Evolutionary conservation across 1,140 invertebrate species (phyloP).

Genomic region (Colletes gigas): DNA sequence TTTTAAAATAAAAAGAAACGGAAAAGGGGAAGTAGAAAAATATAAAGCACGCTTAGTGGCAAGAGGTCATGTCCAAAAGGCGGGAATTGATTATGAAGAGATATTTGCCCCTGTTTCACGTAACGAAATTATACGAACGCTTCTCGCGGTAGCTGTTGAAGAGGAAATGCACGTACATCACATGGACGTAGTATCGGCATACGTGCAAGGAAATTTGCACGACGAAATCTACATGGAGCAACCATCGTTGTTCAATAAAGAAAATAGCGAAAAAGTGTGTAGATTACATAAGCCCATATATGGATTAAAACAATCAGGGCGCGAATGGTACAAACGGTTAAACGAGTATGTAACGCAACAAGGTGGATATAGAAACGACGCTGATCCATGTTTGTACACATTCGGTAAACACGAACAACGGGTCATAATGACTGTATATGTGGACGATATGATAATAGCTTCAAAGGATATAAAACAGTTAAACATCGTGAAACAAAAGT

Average conservation of each 20-base stretch:
- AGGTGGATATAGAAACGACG: neutral
- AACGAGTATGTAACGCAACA: neutral
- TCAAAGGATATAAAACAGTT: neutral
- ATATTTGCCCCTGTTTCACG: slow-evolving; percentile 4
- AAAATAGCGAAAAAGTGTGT: neutral
- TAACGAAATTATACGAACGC: neutral
- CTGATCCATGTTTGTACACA: slow-evolving; percentile 10
- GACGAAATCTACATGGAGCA: slow-evolving; percentile 33
- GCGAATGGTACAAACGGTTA: neutral
- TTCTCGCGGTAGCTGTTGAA: neutral
- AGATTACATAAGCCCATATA: no score
- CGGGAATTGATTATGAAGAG: slow-evolving; percentile 68
- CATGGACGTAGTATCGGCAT: slow-evolving; percentile 18
- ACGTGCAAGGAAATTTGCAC: slow-evolving; percentile 1
- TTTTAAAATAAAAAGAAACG: slow-evolving; percentile 68
- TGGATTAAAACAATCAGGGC: no score
- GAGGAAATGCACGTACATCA: slow-evolving; percentile 22
- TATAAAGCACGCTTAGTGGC: slow-evolving; percentile 77
- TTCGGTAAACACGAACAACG: neutral
- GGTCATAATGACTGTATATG: slow-evolving; percentile 7
- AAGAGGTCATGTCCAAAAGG: slow-evolving; percentile 63
- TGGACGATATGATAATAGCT: slow-evolving; percentile 5
- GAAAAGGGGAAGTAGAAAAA: slow-evolving; percentile 55
- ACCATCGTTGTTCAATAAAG: neutral
- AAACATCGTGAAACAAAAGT: neutral